phyloP scores from a whole-genome alignment of 2,113 vertebrate species.

The Felis chaus region DNA sequence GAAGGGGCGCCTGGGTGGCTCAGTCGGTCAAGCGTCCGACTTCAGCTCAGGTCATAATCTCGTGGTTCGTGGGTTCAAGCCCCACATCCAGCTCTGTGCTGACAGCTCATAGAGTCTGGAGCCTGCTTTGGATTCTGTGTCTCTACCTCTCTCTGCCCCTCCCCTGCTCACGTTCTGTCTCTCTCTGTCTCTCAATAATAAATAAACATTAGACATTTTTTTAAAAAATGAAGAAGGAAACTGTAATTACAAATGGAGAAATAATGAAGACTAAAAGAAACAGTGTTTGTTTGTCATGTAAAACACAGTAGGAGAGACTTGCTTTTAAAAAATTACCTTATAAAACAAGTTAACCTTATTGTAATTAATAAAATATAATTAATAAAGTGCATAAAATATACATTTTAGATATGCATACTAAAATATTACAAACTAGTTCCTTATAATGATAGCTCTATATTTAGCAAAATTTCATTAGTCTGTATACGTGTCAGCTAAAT shows the following conservation, averaged over 20 bases:
- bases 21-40: too few species aligned
- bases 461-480: conserved; percentile 78
- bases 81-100: too few species aligned
- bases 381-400: conserved; percentile 60
- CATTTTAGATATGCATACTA: conserved; percentile 53
- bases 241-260: conserved; percentile 67
- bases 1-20: neutral
- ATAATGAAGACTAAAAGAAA: conserved; percentile 49
- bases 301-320: neutral
- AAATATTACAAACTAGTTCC: conserved; percentile 64
- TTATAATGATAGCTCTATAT: conserved; percentile 67
- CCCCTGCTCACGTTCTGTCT: too few species aligned
- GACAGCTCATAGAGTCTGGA: too few species aligned
- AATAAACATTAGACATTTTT: too few species aligned
- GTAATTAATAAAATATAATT: conserved; percentile 75
- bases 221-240: neutral
- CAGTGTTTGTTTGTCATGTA: conserved; percentile 19
- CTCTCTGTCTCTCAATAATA: too few species aligned
- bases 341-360: conserved; percentile 51
- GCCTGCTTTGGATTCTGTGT: too few species aligned
- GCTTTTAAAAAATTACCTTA: conserved; percentile 54
- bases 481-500: conserved; percentile 64
- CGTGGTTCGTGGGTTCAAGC: too few species aligned
- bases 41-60: too few species aligned
- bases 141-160: too few species aligned